A percentile compares a stretch with the other conserved stretches of the same genome.
Conservation (phyloP, 1,140 invertebrate genomes). For the Neodiprion pinetum region DNA sequence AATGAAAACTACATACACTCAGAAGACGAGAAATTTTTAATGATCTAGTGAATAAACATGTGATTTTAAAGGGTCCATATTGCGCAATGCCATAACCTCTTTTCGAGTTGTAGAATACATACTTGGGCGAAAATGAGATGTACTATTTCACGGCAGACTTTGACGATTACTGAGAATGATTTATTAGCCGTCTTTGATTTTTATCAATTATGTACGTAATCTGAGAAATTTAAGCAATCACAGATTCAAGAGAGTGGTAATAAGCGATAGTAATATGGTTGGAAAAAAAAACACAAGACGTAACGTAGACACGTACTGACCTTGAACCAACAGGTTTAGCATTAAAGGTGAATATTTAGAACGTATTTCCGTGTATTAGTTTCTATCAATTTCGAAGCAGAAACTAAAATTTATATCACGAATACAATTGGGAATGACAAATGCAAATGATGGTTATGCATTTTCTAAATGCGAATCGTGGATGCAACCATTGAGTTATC, state of each 20-base stretch:
- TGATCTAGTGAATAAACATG: background rate
- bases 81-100: slow-evolving; percentile 9
- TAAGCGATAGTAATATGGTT: background rate
- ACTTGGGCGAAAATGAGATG: background rate
- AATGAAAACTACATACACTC: background rate
- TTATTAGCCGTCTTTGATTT: background rate
- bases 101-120: background rate
- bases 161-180: background rate
- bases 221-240: background rate
- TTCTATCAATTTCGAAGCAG: background rate
- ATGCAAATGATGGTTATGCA: slow-evolving; percentile 12
- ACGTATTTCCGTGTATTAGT: background rate
- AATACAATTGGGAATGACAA: slow-evolving; percentile 7
- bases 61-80: slow-evolving; percentile 5
- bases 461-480: slow-evolving; percentile 8
- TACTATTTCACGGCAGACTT: background rate
- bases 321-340: background rate
- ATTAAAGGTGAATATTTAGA: background rate
- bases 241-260: background rate
- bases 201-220: background rate
- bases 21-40: background rate
- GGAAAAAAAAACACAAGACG: background rate
- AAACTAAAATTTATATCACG: background rate
- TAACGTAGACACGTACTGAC: background rate
- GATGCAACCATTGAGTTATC: background rate